phyloP scores from a whole-genome alignment of 2,888 invertebrate species.

The Apodemia zela region DNA sequence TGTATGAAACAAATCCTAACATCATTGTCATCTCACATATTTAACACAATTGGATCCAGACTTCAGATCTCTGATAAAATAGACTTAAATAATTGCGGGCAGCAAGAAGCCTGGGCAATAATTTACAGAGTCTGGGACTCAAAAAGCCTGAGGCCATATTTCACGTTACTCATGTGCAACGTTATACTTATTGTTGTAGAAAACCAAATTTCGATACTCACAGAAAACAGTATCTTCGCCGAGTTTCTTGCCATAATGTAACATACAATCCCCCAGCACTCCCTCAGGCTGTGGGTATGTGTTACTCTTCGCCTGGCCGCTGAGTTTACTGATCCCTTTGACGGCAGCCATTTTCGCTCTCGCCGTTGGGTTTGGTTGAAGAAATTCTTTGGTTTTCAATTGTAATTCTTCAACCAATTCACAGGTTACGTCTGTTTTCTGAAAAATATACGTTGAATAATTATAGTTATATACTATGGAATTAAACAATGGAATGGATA shows the following conservation, averaged over 20 bases:
- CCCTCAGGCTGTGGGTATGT: slow-evolving; percentile 99
- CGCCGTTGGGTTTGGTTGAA: slow-evolving; percentile 99
- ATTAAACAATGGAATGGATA: not conserved
- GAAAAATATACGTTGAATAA: slow-evolving; percentile 36
- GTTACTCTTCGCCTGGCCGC: slow-evolving; percentile 97
- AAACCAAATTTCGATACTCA: slow-evolving; percentile 51
- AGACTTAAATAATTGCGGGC: no score
- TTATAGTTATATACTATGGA: not conserved
- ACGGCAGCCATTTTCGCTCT: slow-evolving; percentile 97
- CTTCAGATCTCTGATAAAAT: no score
- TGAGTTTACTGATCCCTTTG: slow-evolving; percentile 96
- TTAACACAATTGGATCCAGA: no score
- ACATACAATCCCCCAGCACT: slow-evolving; percentile 97
- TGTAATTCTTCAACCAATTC: slow-evolving; percentile 98
- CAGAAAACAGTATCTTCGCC: slow-evolving; percentile 97
- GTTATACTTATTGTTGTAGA: no score
- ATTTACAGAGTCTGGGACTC: no score
- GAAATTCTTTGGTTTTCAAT: slow-evolving; percentile 97
- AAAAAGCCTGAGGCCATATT: no score
- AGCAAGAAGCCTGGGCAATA: no score
- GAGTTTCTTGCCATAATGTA: slow-evolving; percentile 95
- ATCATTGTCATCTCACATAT: no score
- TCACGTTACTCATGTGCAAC: no score
- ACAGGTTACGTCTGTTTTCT: slow-evolving; percentile 99
- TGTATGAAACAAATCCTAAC: no score